Base-by-base conservation (phyloP, 2,888 invertebrate genomes). In the Elaeidobius kamerunicus region DNA sequence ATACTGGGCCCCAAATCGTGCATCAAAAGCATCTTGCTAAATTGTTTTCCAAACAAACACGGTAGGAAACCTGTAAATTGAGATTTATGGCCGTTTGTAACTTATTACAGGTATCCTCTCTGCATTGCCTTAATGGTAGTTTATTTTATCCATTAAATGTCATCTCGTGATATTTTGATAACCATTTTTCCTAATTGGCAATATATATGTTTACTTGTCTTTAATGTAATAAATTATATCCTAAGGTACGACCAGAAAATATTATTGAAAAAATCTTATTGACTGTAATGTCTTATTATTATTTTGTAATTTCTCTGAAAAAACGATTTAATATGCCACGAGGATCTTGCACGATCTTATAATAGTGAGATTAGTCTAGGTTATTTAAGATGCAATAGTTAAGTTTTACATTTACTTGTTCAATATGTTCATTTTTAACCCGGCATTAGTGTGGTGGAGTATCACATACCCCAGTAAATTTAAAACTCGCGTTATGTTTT, bases 1-100 rank as follows among this genome's bases (percentile, higher is more conserved):
- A 51, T 56, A 54, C 49, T 43, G 48, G 51, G 51, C 17, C n/a
- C n/a, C 41, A 46, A 18, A 41, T 46, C 36, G 51, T 51, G 52
- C 38, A 47, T 46, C 49, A 52, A 49, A 57, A 39, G 17, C 39
- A 11, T 30, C 30, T 30, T 4, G 39, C 19, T 39, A 39, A 39
- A 55, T 38, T 60, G 54, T 61, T 60, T 59, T 39, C 54, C 41
- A 61, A 61, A 59, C 61, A 61, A 56, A 50, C 57, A 30, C 59
- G 46, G 52, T 44, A 53, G 56, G 50, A 35, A n/a, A 39, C 28
- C 23, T 40, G 47, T 46, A 50, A 50, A 46, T 36, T 46, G 39
- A 48, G 36, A 45, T 46, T 46, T 46, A 41, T 35, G 41, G 23
- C 35, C 34, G 44, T 40, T 40, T n/a, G 34, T 41, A 18, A 19